phyloP scores from a whole-genome alignment of 2,888 invertebrate species.

The Rhorus exstirpatorius region DNA sequence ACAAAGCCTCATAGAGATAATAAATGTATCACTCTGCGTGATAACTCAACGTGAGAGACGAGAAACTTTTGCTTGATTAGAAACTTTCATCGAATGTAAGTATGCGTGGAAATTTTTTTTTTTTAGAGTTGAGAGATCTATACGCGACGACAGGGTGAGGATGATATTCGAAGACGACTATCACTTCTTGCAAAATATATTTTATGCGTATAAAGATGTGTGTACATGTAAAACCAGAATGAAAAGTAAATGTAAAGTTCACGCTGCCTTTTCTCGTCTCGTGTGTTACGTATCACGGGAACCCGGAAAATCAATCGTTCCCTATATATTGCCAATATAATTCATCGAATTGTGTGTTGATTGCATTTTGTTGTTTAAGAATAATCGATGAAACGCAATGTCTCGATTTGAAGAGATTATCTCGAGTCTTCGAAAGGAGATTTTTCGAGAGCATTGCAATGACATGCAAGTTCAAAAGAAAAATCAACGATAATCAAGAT shows the following conservation, averaged over 20 bases:
- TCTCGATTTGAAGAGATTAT: too few relatives aligned
- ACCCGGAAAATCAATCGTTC: constrained; percentile 32
- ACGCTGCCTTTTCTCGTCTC: constrained; percentile 28
- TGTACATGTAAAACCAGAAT: constrained; percentile 43
- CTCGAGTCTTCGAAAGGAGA: too few relatives aligned
- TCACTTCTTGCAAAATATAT: constrained; percentile 66
- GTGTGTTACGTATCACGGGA: not conserved
- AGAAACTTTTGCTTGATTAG: constrained; percentile 13
- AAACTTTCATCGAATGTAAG: constrained; percentile 23
- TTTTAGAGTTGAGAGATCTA: constrained; percentile 23
- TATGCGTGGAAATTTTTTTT: not conserved
- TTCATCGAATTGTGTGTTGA: not conserved
- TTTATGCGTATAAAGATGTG: constrained; percentile 15
- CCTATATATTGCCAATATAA: not conserved
- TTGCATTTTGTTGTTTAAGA: too few relatives aligned
- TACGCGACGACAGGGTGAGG: constrained; percentile 17
- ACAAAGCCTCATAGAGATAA: not conserved
- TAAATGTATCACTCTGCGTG: constrained; percentile 4
- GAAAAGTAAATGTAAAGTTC: constrained; percentile 59
- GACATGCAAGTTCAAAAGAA: too few relatives aligned
- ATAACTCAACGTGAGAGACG: not conserved
- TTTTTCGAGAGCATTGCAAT: too few relatives aligned
- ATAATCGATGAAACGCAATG: too few relatives aligned
- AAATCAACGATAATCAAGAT: too few relatives aligned
- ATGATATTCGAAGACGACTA: constrained; percentile 62